Base-by-base conservation (phyloP, 2,888 invertebrate genomes). In the Aporophyla nigra region DNA sequence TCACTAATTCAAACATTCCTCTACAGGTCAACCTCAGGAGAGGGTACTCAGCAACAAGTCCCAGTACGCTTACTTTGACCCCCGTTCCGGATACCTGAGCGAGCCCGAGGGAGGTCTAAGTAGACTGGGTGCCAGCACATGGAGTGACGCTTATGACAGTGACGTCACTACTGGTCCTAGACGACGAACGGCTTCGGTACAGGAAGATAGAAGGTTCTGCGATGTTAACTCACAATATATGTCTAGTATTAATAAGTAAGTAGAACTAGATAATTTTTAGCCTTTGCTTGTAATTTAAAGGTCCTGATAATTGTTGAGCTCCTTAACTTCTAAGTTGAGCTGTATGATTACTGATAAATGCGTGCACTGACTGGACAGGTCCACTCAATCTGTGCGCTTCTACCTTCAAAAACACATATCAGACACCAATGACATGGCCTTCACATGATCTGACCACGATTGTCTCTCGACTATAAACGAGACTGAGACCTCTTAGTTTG, bases 11-110 rank as follows among this genome's bases (percentile, higher is more conserved):
- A 33, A 69, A 27, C 1, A 27, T 75, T 67, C 54, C 40, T 81
- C 56, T 78, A 33, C 80, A 96, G 96, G 94, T 56, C 93, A 96
- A 83, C 93, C 93, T 5, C 93, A 93, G n/a, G 94, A 95, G 76
- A 91, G 96, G 14, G 92, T 93, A 9, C 87, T 88, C n/a, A 89
- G 93, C 82, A 95, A 95, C 90, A 94, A 94, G 85, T 96, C 96
- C 0, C 97, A 97, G 84, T 97, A 97, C 89, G 96, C 96, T 0
- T 97, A 97, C 91, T 96, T 97, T 89, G 97, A 97, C 88, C 96
- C 97, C 1, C 95, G 96, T 0, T 97, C 97, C 0, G 97, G 97
- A 0, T 97, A 97, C 90, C 91, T 97, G 46, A 97, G 97, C 82
- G 97, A 97, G 83, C 97, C 97, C 0, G 97, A 97, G 75, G 97